These are phyloP conservation scores for Machimus rusticus DNA, from an alignment of 2,888 invertebrate genomes.

Conservation along the genomic window DNA sequence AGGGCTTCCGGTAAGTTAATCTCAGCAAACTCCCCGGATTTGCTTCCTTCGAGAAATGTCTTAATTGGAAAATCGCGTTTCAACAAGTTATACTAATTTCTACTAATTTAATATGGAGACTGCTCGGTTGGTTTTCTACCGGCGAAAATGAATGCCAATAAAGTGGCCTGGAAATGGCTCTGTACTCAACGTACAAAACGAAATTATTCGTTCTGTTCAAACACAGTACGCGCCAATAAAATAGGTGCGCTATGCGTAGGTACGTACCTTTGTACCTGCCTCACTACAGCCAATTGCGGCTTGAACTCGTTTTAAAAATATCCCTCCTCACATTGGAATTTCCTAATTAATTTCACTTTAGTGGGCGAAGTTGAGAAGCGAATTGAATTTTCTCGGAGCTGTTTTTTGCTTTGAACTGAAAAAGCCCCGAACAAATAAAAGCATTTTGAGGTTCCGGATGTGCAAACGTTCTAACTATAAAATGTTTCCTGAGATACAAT, in stretches of 20 bases:
- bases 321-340: not conserved
- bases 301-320: not conserved
- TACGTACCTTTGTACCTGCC: not conserved
- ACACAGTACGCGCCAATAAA: not conserved
- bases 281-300: not conserved
- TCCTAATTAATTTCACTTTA: not conserved
- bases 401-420: not conserved
- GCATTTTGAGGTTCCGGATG: not conserved
- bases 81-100: constrained; percentile 12
- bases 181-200: not conserved
- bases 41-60: constrained; percentile 14
- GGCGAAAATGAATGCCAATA: not conserved
- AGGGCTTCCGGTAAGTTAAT: not conserved
- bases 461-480: not conserved
- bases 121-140: not conserved
- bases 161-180: not conserved
- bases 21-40: not conserved
- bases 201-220: not conserved
- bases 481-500: not conserved
- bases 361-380: not conserved
- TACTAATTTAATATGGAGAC: not conserved
- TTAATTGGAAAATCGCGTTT: constrained; percentile 38
- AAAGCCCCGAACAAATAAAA: not conserved
- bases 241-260: not conserved
- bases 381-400: not conserved